Evolutionary conservation across 2,888 invertebrate genomes (phyloP).

Genomic region (Pilophorus perplexus): DNA sequence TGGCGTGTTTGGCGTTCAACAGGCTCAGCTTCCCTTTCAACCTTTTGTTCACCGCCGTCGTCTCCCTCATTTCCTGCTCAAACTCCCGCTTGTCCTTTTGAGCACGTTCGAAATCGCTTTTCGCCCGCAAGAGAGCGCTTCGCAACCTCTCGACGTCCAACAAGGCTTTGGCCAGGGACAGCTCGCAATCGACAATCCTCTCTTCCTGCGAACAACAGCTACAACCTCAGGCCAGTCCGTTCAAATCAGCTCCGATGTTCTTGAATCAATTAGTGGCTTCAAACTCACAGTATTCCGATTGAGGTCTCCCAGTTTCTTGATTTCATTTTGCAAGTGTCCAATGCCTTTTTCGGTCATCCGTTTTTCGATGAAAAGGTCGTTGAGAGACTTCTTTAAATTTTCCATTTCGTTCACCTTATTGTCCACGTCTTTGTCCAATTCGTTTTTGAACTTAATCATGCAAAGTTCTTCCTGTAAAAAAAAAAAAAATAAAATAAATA

Average conservation of each 20-base stretch:
- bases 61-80: conserved; percentile 17
- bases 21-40: conserved; percentile 11
- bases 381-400: conserved; percentile 6
- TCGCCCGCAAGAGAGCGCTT: not conserved
- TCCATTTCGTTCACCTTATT: conserved; percentile 20
- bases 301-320: conserved; percentile 19
- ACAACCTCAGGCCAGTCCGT: no score
- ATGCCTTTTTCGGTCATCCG: conserved; percentile 27
- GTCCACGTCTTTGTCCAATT: conserved; percentile 20
- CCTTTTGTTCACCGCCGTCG: not conserved
- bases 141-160: conserved; percentile 17
- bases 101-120: not conserved
- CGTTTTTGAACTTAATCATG: conserved; percentile 13
- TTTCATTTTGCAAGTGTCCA: conserved; percentile 8
- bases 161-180: conserved; percentile 11
- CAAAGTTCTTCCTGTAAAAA: conserved; percentile 11
- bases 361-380: conserved; percentile 9
- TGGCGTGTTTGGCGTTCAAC: not conserved
- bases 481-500: not conserved
- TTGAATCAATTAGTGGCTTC: no score
- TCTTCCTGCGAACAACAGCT: no score
- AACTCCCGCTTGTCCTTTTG: not conserved
- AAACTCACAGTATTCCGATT: conserved; percentile 16
- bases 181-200: conserved; percentile 25
- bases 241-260: no score